Evolutionary conservation across 2,888 invertebrate genomes (phyloP).

Genomic region (Chesias legatella): DNA sequence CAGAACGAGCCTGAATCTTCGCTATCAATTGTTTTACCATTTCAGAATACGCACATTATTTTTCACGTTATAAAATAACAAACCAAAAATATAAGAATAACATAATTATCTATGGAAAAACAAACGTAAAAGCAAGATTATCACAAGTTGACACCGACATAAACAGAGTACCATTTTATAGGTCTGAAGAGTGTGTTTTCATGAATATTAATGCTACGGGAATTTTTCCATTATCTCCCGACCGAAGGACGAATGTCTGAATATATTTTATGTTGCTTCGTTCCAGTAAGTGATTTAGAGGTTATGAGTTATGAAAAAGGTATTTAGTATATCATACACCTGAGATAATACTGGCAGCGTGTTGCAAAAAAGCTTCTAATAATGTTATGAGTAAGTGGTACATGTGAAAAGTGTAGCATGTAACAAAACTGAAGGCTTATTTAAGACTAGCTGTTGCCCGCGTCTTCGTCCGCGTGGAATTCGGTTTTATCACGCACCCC

Average conservation of each 20-base stretch:
- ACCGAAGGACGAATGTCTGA: conserved; percentile 45
- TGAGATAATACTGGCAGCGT: too few species aligned
- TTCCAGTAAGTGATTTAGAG: conserved; percentile 25
- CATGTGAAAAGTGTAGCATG: too few species aligned
- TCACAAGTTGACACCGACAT: conserved; percentile 17
- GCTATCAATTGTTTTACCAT: too few species aligned
- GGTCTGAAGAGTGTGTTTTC: conserved; percentile 29
- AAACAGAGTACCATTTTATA: conserved; percentile 22
- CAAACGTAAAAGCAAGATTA: conserved; percentile 16
- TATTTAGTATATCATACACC: background rate
- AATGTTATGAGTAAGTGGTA: too few species aligned
- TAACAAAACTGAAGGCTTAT: too few species aligned
- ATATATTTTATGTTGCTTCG: conserved; percentile 51
- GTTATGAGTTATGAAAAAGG: conserved; percentile 10
- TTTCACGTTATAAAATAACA: too few species aligned
- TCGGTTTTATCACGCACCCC: too few species aligned
- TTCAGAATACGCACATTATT: too few species aligned
- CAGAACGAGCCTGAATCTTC: too few species aligned
- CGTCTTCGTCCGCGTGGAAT: too few species aligned
- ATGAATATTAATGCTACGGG: conserved; percentile 59
- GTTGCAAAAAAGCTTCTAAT: too few species aligned
- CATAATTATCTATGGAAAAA: conserved; percentile 31
- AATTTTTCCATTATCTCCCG: conserved; percentile 58
- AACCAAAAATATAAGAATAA: background rate
- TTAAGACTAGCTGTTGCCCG: too few species aligned